Evolutionary conservation across 92 coral and sea anemone genomes (phyloP), one percentile per base, ranked within the genome.

Genomic region (Paragorgia papillata): DNA sequence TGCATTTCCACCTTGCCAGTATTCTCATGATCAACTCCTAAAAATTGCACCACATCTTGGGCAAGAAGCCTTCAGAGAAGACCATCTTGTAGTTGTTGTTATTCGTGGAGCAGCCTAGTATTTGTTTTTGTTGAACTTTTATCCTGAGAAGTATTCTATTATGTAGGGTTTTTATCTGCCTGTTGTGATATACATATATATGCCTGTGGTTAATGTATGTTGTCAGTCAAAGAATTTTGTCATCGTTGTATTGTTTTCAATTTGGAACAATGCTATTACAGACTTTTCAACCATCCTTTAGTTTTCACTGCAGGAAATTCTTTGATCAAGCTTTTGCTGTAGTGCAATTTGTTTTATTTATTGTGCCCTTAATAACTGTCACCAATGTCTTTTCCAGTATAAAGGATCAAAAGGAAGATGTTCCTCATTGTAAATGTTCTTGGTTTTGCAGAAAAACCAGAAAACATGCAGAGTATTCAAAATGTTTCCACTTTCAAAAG

Each of bases 1-100:
- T 89, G 99, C 99, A 61, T 95, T 95, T 83, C 99, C 99, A 18
- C 99, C 99, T 8, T 95, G 99, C 73, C 99, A 95, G 82, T 95
- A 91, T 84, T 95, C 99, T 27, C 99, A 95, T 87, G 99, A 95
- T 85, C 99, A 95, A 80, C 88, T 95, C 80, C 76, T 91, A 46
- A 92, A 96, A 64, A 95, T 95, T 83, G 99, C 99, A 56, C 99
- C 99, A 62, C 99, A 95, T 79, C 88, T 95, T 85, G 87, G 97
- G 1, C 89, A 92, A 73, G 99, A 95, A 82, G 97, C 99, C 77
- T 95, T 96, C 25, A 95, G 83, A 69, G 99, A 95, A 74, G 99
- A 95, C 88, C 99, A 95, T 75, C 85, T 95, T 67, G 99, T 95
- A 64, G 90, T 95, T 86, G 86, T 95, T 85, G 97, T 95, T 73